Base-by-base conservation (phyloP, 2,888 invertebrate genomes). In the Penaeus monodon region DNA sequence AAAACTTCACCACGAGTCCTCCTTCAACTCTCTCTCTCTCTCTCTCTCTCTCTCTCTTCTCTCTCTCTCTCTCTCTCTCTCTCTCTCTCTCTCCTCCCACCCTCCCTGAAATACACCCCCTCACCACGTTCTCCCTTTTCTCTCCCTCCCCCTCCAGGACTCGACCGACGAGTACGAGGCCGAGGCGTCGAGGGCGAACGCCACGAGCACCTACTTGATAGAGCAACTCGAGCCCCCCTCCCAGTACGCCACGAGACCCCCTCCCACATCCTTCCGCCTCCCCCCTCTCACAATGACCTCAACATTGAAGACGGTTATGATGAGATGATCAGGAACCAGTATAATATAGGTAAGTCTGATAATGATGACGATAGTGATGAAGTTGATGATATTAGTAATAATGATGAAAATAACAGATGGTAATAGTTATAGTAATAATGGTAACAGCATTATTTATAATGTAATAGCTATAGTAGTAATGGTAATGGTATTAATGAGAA, bases 161-260 rank as follows among this genome's bases (percentile, higher is more conserved):
- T 90, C 88, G 17, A 87, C 87, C 88, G 91, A 95, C 94, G 94
- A 95, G 92, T 95, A 95, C 73, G 91, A 91, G 80, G 89, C 89
- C 22, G 91, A 91, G 91, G 94, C 94, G 74, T 93, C 95, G 84
- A 95, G 96, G 90, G 90, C 90, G 73, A 94, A 94, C 89, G 94
- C 94, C 68, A 94, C 94, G 84, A 95, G 95, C 91, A 94, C 95
- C 70, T 95, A 95, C 92, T 93, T 95, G 91, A 95, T 95, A 92
- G 95, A 95, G 91, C 95, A 95, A 90, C 95, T 92, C 89, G 93
- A 93, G 90, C 93, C 92, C 90, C 93, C 94, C 57, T 95, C 95
- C 68, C 95, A 95, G 8, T 94, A 94, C 79, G 90, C 90, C 85
- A 80, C 88, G 79, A 81, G 88, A 64, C 89, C 87, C 65, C 87